Base-by-base conservation (phyloP, 1,140 invertebrate genomes). In the Neomicropteryx cornuta region DNA sequence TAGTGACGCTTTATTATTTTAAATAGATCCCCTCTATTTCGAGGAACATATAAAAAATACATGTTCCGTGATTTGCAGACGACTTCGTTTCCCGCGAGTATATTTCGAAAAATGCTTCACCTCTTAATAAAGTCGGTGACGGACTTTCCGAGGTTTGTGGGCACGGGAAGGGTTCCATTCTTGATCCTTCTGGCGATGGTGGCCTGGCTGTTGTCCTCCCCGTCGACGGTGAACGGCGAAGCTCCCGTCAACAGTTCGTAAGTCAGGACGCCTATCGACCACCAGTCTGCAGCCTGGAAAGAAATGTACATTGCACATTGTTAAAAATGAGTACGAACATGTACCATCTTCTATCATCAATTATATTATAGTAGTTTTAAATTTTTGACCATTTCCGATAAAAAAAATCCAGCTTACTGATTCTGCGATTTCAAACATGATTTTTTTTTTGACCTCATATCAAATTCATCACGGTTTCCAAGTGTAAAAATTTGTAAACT, bases 171-270 rank as follows among this genome's bases (percentile, higher is more conserved):
- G 31, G 83, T 79, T 28, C 78, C 85, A 51, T 79, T 81, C 22
- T 95, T 66, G 47, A 97, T 97, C 31, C 93, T 73, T 52, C 79
- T 80, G 11, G 90, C 93, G 47, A 97, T 96, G 60, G 97, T 92
- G 46, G 85, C 81, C 56, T 96, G 91, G 4, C 83, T 83, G 60
- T 95, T 96, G 51, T 77, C 81, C 53, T 91, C 86, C 18, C 90
- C 89, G 46, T 95, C 89, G 1, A 94, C 84, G 4, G 92, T 95
- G 60, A 97, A 98, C n/a, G 94, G 94, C 0, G 92, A 96, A 3
- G 89, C 89, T 17, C 94, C 93, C 2, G 92, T 97, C n/a, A 98
- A 62, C 5, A 98, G 73, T 67, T 98, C 94, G 70, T 94, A 97
- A 0, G 88, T 91, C 11, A 98, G 66, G 0, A 97, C 92, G n/a